Evolutionary conservation across 2,888 invertebrate species (phyloP).

Genomic region (Galeruca laticollis): DNA sequence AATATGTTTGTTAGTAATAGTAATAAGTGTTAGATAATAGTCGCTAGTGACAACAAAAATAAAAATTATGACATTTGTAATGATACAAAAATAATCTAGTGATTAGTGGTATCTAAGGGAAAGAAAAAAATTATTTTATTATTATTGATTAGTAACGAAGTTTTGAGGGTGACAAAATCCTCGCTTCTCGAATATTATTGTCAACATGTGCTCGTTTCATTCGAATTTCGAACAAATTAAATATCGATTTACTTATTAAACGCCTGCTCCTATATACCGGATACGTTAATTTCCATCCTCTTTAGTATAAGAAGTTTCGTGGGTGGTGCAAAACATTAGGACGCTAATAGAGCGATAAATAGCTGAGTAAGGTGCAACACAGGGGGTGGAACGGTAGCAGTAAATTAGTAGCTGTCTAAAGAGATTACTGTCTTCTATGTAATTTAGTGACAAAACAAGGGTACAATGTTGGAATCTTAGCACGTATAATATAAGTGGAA

Average conservation of each 20-base stretch:
- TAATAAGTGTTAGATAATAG: too few species aligned
- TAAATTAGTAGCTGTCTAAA: slow-evolving; percentile 62
- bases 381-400: slow-evolving; percentile 47
- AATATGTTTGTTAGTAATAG: too few species aligned
- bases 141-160: too few species aligned
- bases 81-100: too few species aligned
- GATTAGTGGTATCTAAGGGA: too few species aligned
- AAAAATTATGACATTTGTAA: too few species aligned
- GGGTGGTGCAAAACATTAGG: slow-evolving; percentile 29
- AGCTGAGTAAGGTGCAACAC: slow-evolving; percentile 51
- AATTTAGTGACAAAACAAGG: slow-evolving; percentile 64
- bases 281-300: slow-evolving; percentile 22
- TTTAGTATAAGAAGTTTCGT: slow-evolving; percentile 15
- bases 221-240: neutral
- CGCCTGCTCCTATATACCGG: slow-evolving; percentile 6
- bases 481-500: slow-evolving; percentile 56
- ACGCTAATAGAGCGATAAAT: slow-evolving; percentile 53
- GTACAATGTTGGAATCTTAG: slow-evolving; percentile 61
- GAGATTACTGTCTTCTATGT: slow-evolving; percentile 62
- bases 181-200: too few species aligned
- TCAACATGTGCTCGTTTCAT: too few species aligned
- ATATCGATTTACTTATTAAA: neutral
- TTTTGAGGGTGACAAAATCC: too few species aligned
- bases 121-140: too few species aligned
- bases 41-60: too few species aligned